A percentile compares a stretch with the other conserved stretches of the same genome.
These are phyloP conservation scores for Salvelinus namaycush DNA, from an alignment of 2,113 vertebrate species.

Conservation along the genomic window DNA sequence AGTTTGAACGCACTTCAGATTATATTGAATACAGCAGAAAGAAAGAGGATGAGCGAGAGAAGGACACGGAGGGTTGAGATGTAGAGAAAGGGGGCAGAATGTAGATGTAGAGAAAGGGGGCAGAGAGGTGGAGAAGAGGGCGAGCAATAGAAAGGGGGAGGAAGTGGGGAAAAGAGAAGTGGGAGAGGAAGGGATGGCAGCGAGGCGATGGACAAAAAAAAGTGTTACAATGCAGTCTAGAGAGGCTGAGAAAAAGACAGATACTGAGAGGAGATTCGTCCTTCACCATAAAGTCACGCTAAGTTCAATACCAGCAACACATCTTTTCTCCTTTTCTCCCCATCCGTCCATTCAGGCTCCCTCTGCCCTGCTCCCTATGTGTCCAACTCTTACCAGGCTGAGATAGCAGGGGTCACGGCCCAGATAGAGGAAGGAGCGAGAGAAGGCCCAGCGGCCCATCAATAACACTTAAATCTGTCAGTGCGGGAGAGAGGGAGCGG, in stretches of 20 bases:
- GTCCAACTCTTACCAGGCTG: neutral
- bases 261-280: no score
- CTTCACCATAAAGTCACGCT: no score
- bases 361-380: constrained; percentile 5
- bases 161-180: neutral
- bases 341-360: constrained; percentile 12
- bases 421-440: neutral
- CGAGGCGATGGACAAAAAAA: no score
- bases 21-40: constrained; percentile 20
- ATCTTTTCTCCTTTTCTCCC: no score
- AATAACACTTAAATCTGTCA: constrained; percentile 18
- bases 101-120: neutral
- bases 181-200: neutral
- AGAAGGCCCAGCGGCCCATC: constrained; percentile 2
- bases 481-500: neutral
- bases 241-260: no score
- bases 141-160: neutral
- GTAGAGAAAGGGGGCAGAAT: neutral
- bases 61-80: neutral
- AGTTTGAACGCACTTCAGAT: constrained; percentile 54
- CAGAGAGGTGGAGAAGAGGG: neutral
- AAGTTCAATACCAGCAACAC: neutral
- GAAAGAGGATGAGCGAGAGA: neutral
- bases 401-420: constrained; percentile 23
- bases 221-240: no score